Conservation (phyloP, 2,113 vertebrate genomes). For the Microtus ochrogaster region DNA sequence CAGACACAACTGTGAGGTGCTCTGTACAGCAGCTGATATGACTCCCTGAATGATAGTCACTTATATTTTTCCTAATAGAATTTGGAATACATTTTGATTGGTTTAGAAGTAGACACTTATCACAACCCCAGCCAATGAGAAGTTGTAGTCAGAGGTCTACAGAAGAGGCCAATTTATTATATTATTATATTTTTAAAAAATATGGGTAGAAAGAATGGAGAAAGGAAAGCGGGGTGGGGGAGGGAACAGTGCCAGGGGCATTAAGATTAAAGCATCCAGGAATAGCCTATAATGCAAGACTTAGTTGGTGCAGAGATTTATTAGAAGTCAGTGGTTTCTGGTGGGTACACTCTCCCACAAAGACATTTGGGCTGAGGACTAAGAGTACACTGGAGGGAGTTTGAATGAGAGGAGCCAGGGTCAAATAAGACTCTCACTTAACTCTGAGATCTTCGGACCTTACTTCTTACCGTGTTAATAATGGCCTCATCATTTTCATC, state of each 20-base stretch:
- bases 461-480: slow-evolving; percentile 16
- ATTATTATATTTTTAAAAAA: neutral
- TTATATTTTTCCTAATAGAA: neutral
- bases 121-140: slow-evolving; percentile 21
- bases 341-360: neutral
- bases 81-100: neutral
- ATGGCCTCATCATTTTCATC: neutral
- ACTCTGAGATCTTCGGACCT: neutral
- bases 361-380: neutral
- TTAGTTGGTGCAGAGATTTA: neutral
- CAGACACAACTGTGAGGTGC: neutral
- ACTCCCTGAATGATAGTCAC: neutral
- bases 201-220: neutral
- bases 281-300: neutral
- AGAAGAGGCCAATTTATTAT: neutral
- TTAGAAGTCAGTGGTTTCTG: neutral
- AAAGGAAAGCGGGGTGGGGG: neutral
- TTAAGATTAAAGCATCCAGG: neutral
- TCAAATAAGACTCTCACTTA: neutral
- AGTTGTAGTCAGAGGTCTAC: neutral
- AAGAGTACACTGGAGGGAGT: neutral
- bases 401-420: neutral
- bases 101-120: neutral
- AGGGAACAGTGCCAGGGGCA: neutral
- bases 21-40: neutral